Base-by-base conservation (phyloP, 2,888 invertebrate species). In the Drosophila rubida region DNA sequence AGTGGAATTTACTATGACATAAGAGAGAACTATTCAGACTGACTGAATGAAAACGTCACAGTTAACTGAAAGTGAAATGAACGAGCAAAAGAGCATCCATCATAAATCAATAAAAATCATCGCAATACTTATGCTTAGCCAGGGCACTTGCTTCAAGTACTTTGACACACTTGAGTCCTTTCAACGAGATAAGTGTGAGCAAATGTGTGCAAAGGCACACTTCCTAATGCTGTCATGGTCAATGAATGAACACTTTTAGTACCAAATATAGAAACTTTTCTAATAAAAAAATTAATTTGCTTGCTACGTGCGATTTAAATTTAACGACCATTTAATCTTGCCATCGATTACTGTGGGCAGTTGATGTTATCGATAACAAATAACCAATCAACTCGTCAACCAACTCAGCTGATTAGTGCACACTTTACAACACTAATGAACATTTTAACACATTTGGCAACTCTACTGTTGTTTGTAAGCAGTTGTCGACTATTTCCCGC, bases 41-140 rank as follows among this genome's bases (percentile, higher is more conserved):
- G 72, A 37, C 58, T 32, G 25, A 30, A 5, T 35, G 32, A 57
- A 63, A 27, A n/a, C 44, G n/a, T 27, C 13, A 27, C 42, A 58
- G 39, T 35, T 19, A 45, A 77, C 75, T 77, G 78, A 54, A 49
- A 48, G 25, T 41, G 46, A 55, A 48, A 45, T 7, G 27, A 35
- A 30, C 27, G 22, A 51, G n/a, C 27, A 46, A 25, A 35, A 35
- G 6, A 57, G 22, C 30, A 37, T 27, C 22, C 46, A 27, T 19
- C 19, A 39, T 45, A 58, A 73, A 73, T 73, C 73, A 73, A 73
- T 73, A 65, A 45, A 46, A 58, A 44, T 49, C 53, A 57, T 22
- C 42, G 37, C 53, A 41, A 44, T 14, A 19, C 13, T 50, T 32
- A 49, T 11, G 44, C 50, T 44, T 16, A 41, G 46, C 13, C 25